Percentiles rank a stretch among this genome's conserved stretches.
Evolutionary conservation across 2,113 vertebrate genomes (phyloP).

Genomic region (Muscicapa adusta): DNA sequence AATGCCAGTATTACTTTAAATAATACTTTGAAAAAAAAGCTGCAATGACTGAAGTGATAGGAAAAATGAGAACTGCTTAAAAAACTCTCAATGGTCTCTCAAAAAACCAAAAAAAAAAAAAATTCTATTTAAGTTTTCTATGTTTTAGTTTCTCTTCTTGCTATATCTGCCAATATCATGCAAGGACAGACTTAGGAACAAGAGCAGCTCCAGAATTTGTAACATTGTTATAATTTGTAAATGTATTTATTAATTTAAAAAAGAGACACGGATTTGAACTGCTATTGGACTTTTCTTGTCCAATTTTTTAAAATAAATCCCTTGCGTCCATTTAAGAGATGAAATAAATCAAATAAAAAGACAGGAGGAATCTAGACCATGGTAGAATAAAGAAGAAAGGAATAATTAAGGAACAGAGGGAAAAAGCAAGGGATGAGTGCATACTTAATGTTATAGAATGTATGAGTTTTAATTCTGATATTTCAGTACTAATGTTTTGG

Average conservation of each 20-base stretch:
- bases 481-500: background rate
- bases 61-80: background rate
- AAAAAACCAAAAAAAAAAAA: background rate
- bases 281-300: background rate
- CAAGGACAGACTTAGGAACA: background rate
- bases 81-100: background rate
- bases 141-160: background rate
- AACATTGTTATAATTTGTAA: background rate
- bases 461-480: background rate
- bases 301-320: background rate
- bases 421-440: background rate
- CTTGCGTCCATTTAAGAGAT: background rate
- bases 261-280: background rate
- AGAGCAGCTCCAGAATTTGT: background rate
- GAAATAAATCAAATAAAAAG: background rate
- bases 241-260: background rate
- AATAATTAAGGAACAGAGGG: background rate
- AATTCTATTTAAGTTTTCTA: background rate
- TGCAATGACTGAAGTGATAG: background rate
- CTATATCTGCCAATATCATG: background rate
- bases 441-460: background rate
- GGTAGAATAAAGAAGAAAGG: background rate
- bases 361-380: background rate
- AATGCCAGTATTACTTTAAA: conserved; percentile 4
- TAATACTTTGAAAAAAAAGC: background rate